Base-by-base conservation (phyloP, 2,113 vertebrate genomes). In the Myocastor coypus region DNA sequence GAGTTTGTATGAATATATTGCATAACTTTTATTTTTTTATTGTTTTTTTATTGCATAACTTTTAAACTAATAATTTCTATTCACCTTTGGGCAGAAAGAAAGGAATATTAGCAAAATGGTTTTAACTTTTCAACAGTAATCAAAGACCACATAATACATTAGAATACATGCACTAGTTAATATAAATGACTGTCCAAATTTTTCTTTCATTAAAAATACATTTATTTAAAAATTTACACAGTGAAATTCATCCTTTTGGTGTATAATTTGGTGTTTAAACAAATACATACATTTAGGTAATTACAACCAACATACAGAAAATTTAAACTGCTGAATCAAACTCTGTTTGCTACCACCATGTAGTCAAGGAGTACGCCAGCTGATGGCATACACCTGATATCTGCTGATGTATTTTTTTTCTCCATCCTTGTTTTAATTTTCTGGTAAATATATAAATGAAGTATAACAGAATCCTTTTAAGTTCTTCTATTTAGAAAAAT, bases 201-300 rank as follows among this genome's bases (percentile, higher is more conserved):
- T 93, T 82, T 85, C 32, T 20, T 92, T 20, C 75, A 94, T 93
- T 68, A 92, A 96, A 97, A 69, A 80, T 87, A 81, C 8, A 91
- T 97, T 97, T 97, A 97, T 97, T 97, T 81, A 14, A 64, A 97
- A 92, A 73, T 86, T 69, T 75, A 96, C 57, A 96, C 80, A 96
- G 75, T 69, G 96, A 96, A 90, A 91, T 90, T 83, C 11, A 83
- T 63, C 8, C 46, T 92, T 94, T 94, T 93, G 30, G 26, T 91
- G 26, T 90, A 94, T 55, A 97, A 77, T 81, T 94, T 71, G 77
- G 71, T 69, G 50, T 95, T 97, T 94, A 95, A 63, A 96, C 68
- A 96, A 97, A 95, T 91, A 81, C 73, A 93, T 73, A 96, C 40
- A 66, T 22, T 83, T 55, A 84, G 37, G 16, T 89, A 96, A 96